Percentiles rank a stretch among this genome's conserved stretches.
phyloP scores from a whole-genome alignment of 2,888 invertebrate genomes.

The Dascillus cervinus region DNA sequence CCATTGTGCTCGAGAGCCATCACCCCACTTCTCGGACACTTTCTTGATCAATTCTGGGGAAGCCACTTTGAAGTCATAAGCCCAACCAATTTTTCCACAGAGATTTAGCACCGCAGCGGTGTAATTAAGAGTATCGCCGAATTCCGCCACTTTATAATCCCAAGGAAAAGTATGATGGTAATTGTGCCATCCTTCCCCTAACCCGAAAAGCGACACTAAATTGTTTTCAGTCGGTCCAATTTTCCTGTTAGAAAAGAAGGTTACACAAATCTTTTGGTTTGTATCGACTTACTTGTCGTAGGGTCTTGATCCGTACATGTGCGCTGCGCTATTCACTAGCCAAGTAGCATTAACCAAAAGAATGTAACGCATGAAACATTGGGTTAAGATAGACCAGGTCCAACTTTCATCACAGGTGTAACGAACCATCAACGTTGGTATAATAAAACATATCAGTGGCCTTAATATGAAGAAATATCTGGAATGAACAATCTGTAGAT shows the following conservation, averaged over 20 bases:
- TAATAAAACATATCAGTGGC: no score
- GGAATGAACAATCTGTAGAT: no score
- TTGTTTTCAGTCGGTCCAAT: constrained; percentile 76
- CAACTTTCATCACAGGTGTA: no score
- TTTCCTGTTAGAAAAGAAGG: constrained; percentile 16
- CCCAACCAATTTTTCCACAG: constrained; percentile 64
- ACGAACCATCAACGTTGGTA: no score
- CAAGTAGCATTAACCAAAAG: no score
- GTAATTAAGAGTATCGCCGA: constrained; percentile 48
- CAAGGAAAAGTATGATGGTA: constrained; percentile 92
- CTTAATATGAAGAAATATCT: no score
- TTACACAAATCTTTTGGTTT: no score
- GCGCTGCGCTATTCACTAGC: no score
- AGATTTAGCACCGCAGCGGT: constrained; percentile 64
- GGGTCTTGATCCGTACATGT: no score
- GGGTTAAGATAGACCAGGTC: no score
- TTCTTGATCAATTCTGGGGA: constrained; percentile 59
- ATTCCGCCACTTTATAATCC: constrained; percentile 87
- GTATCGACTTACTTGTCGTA: no score
- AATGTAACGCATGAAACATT: no score
- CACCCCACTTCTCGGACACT: constrained; percentile 65
- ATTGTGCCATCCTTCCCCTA: constrained; percentile 79
- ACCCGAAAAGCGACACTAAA: constrained; percentile 61
- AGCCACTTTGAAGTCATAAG: constrained; percentile 65
- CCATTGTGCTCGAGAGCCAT: constrained; percentile 47